A percentile compares a stretch with the other conserved stretches of the same genome.
These are phyloP conservation scores for Elanus axillaris DNA, from an alignment of 2,113 vertebrate genomes.

Conservation along the genomic window DNA sequence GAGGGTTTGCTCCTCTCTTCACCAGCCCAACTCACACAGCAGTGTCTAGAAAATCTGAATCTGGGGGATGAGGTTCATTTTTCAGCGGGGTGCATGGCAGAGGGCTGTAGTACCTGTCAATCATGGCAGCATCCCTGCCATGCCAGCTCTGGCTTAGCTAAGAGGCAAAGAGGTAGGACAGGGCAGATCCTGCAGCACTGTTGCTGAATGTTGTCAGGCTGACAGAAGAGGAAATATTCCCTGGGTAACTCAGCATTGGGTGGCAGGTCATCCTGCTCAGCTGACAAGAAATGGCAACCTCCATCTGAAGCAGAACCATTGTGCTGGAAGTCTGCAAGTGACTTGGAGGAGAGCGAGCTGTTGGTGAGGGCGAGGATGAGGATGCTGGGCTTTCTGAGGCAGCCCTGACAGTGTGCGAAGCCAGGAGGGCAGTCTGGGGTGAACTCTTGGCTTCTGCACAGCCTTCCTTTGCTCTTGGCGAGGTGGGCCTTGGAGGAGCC, in stretches of 20 bases:
- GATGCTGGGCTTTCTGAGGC: not conserved
- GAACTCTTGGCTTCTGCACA: not conserved
- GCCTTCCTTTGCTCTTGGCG: accelerated
- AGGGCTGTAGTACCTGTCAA: not conserved
- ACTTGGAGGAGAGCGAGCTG: accelerated
- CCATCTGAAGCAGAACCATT: not conserved
- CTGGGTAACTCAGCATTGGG: accelerated
- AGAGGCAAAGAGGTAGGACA: not conserved
- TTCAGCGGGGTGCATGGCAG: not conserved
- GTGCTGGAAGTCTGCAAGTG: not conserved
- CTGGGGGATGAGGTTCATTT: not conserved
- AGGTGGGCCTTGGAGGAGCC: not conserved
- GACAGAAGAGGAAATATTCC: not conserved
- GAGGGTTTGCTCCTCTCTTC: not conserved
- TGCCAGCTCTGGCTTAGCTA: not conserved
- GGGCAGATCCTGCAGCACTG: not conserved
- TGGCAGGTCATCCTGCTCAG: not conserved
- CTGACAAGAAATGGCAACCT: not conserved
- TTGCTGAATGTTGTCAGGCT: not conserved
- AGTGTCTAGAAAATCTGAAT: not conserved
- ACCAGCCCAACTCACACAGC: not conserved
- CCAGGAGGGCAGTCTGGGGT: not conserved
- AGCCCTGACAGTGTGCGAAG: not conserved
- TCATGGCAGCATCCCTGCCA: not conserved
- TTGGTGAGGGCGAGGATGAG: accelerated